Evolutionary conservation across 2,797 vertebrate genomes (phyloP).

Genomic region (Spinibarbus caldwelli): DNA sequence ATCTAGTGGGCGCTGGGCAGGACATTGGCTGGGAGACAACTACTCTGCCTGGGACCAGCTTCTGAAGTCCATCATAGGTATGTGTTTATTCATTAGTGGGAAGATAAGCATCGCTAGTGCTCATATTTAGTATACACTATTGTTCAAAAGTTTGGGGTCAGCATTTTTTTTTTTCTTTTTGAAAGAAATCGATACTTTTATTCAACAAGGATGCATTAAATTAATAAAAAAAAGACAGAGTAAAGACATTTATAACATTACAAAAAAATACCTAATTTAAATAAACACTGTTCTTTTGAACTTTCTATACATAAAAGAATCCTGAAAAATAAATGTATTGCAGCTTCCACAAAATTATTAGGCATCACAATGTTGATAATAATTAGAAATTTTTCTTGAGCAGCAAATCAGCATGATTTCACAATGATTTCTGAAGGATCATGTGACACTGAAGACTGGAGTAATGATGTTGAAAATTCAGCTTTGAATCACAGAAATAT

Average conservation of each 20-base stretch:
- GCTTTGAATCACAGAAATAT: neutral
- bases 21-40: too few species aligned
- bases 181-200: neutral
- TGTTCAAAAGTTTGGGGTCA: too few species aligned
- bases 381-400: neutral
- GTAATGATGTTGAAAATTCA: neutral
- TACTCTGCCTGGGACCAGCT: too few species aligned
- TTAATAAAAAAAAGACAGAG: neutral
- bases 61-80: too few species aligned
- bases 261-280: neutral
- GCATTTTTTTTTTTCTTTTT: too few species aligned
- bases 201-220: neutral
- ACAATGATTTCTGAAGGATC: neutral
- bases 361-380: neutral
- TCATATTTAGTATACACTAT: too few species aligned
- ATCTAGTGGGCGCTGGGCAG: too few species aligned
- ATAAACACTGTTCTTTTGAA: too few species aligned
- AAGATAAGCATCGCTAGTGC: too few species aligned
- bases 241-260: neutral
- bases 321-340: neutral
- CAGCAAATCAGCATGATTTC: neutral
- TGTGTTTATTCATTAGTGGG: too few species aligned
- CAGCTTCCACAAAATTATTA: neutral
- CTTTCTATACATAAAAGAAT: neutral
- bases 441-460: neutral